A percentile compares a stretch with the other conserved stretches of the same genome.
These are phyloP conservation scores for Mionectes macconnelli DNA, from an alignment of 2,113 vertebrate genomes.

Conservation along the genomic window DNA sequence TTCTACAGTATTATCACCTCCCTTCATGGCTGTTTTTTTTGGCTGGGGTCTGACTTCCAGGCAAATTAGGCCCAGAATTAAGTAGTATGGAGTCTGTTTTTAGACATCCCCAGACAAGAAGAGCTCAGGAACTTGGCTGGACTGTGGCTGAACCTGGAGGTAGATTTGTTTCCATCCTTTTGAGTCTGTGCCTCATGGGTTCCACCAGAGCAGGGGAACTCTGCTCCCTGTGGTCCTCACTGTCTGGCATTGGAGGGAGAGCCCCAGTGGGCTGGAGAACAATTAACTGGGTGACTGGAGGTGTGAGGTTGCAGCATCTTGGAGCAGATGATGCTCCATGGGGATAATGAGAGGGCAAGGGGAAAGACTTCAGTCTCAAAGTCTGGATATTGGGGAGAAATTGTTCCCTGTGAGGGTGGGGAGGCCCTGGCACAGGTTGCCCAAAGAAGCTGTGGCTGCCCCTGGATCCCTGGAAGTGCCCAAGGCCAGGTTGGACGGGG, in stretches of 20 bases:
- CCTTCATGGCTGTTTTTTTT: background rate
- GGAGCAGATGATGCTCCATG: no score
- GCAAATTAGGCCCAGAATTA: background rate
- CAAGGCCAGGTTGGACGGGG: background rate
- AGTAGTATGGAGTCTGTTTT: rapidly evolving
- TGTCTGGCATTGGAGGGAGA: no score
- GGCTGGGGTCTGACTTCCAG: background rate
- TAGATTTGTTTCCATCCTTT: background rate
- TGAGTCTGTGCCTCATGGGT: background rate
- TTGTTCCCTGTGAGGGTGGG: background rate
- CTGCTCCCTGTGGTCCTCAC: background rate
- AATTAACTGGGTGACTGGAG: no score
- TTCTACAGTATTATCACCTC: background rate
- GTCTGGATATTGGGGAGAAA: background rate
- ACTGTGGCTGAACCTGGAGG: background rate
- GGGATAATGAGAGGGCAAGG: background rate
- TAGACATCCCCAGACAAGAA: background rate
- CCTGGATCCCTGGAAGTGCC: background rate
- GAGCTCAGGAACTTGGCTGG: background rate
- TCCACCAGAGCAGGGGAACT: no score
- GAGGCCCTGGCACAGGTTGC: background rate
- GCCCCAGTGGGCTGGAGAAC: no score
- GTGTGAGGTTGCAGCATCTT: no score
- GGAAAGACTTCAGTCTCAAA: background rate
- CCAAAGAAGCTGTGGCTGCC: background rate